These are phyloP conservation scores for Catharus fuscescens DNA, from an alignment of 2,113 vertebrate species.

Conservation along the genomic window DNA sequence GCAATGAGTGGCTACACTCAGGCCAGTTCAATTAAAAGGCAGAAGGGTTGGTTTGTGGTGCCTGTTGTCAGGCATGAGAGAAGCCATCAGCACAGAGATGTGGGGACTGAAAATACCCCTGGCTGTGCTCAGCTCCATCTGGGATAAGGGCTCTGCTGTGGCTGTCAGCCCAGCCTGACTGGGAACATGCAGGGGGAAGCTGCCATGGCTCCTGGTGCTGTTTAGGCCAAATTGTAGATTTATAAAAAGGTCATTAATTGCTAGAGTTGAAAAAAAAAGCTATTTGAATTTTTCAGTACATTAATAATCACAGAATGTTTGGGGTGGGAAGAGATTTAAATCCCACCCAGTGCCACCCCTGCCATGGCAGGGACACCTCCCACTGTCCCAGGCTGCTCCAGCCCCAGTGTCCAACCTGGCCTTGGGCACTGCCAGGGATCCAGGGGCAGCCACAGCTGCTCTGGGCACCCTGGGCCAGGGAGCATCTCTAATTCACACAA, in stretches of 20 bases:
- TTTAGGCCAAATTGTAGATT: not conserved
- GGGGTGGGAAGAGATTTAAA: not conserved
- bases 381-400: not conserved
- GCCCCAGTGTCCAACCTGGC: not conserved
- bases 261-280: not conserved
- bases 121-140: not conserved
- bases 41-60: not conserved
- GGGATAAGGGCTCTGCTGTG: not conserved
- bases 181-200: not conserved
- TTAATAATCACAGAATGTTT: not conserved
- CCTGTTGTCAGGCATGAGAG: not conserved
- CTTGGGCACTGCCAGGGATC: not conserved
- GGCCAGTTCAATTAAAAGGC: not conserved
- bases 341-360: fast-evolving
- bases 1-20: not conserved
- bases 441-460: not conserved
- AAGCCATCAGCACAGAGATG: not conserved
- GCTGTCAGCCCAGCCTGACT: not conserved
- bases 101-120: not conserved
- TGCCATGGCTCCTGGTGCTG: not conserved
- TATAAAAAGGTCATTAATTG: not conserved
- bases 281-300: not conserved
- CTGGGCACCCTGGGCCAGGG: not conserved
- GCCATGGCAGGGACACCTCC: not conserved
- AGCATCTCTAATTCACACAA: not conserved